Conservation (phyloP, 2,888 invertebrate genomes). For the Bembecia ichneumoniformis region DNA sequence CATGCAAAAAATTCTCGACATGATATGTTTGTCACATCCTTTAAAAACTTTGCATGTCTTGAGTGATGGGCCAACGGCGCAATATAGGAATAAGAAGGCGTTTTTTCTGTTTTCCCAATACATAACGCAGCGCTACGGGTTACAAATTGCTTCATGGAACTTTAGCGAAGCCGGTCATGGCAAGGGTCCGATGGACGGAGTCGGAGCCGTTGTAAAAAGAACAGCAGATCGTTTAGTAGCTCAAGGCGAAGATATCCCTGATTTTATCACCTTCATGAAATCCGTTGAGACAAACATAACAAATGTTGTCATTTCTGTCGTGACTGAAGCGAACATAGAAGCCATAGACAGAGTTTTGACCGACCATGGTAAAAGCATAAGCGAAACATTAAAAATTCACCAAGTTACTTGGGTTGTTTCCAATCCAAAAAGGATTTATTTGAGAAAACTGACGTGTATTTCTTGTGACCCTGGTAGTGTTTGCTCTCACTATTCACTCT, state of each 20-base stretch:
- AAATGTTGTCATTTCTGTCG: not conserved
- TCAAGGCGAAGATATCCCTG: constrained; percentile 1
- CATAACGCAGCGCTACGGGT: not conserved
- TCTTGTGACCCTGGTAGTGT: too few relatives aligned
- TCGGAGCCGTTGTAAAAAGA: constrained; percentile 23
- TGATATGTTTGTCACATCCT: not conserved
- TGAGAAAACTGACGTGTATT: too few relatives aligned
- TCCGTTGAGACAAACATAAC: not conserved
- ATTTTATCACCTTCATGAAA: not conserved
- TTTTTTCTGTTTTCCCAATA: constrained; percentile 1
- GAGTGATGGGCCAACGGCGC: constrained; percentile 7
- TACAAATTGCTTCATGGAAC: constrained; percentile 2
- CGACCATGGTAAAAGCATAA: not conserved
- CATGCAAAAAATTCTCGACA: constrained; percentile 21
- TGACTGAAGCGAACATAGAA: not conserved
- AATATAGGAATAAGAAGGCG: constrained; percentile 6
- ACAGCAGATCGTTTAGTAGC: constrained; percentile 16
- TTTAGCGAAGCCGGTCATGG: constrained; percentile 22
- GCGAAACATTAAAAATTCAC: not conserved
- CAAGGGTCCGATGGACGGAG: constrained; percentile 25
- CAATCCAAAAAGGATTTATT: too few relatives aligned
- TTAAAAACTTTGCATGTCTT: constrained; percentile 5
- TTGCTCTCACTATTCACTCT: too few relatives aligned
- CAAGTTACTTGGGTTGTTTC: not conserved
- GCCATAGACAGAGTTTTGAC: not conserved